Base-by-base conservation (phyloP, 1,140 invertebrate species). In the Cydia strobilella region DNA sequence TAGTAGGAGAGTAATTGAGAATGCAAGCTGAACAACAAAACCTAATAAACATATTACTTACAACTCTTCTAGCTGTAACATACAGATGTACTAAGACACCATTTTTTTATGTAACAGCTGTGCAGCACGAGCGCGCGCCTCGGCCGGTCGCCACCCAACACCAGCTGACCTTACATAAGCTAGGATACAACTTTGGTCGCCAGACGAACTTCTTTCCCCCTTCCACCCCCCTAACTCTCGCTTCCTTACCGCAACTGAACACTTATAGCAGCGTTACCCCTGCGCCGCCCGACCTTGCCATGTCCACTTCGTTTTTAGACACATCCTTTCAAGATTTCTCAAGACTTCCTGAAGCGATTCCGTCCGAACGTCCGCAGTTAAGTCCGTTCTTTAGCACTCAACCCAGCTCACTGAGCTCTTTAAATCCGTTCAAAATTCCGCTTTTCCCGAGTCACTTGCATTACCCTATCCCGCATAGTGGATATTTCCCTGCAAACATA, bases 121-220 rank as follows among this genome's bases (percentile, higher is more conserved):
- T 98, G 4, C 97, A 98, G 86, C 97, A 98, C 90, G 97, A 98
- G 91, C 93, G 97, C 78, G 97, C 97, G 13, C 97, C 97, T 0
- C 92, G 97, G 76, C 94, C 94, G 18, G 88, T 93, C 51, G 84
- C 93, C 74, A 82, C 79, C 2, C 86, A 86, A 5, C 86, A 86
- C 54, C 87, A 88, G 48, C 54, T 86, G 15, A 71, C 87, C 10
- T 65, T 90, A 12, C 86, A 89, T 45, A 88, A 88, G 72, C 76
- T 89, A 3, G 81, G 88, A 39, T 89, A 90, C 77, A 86, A 91
- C 27, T 90, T 94, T 63, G 84, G 87, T 42, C 81, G 84, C 27
- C 85, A 84, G 65, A 79, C 81, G 15, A 54, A 79, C 76, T 77
- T 87, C 84, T 76, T 86, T 73, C 74, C 86, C 74, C 48, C 76